phyloP scores from a whole-genome alignment of 2,888 invertebrate genomes.

The Elysia crispata region DNA sequence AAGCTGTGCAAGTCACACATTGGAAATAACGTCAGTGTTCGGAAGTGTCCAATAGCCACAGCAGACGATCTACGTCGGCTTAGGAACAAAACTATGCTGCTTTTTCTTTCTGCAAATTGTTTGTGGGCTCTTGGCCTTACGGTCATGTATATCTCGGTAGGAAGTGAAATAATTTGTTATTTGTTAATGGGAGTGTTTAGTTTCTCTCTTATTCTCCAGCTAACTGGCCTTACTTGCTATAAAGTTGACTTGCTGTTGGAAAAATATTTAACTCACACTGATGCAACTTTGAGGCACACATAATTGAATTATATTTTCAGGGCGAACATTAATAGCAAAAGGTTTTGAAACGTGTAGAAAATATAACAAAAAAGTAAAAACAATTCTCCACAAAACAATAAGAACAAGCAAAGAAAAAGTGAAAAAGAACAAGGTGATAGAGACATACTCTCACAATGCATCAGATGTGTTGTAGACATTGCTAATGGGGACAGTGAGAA shows the following conservation, averaged over 20 bases:
- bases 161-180: constrained; percentile 58
- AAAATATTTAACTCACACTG: constrained; percentile 34
- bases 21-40: constrained; percentile 40
- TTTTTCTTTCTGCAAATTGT: constrained; percentile 55
- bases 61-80: constrained; percentile 12
- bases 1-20: background rate
- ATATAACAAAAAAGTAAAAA: no score
- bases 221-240: constrained; percentile 59
- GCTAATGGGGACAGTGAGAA: no score
- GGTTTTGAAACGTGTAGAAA: no score
- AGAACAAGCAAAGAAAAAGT: no score
- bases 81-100: constrained; percentile 33
- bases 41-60: constrained; percentile 5
- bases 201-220: constrained; percentile 58
- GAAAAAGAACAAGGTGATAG: no score
- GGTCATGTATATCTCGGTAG: constrained; percentile 54
- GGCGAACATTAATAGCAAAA: no score
- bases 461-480: no score
- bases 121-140: constrained; percentile 57
- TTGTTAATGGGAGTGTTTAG: constrained; percentile 59
- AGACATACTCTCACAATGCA: no score
- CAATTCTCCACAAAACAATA: no score
- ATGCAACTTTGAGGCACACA: no score
- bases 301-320: no score
- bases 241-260: constrained; percentile 55